These are phyloP conservation scores for Tortrix viridana DNA, from an alignment of 2,888 invertebrate genomes.

Conservation along the genomic window DNA sequence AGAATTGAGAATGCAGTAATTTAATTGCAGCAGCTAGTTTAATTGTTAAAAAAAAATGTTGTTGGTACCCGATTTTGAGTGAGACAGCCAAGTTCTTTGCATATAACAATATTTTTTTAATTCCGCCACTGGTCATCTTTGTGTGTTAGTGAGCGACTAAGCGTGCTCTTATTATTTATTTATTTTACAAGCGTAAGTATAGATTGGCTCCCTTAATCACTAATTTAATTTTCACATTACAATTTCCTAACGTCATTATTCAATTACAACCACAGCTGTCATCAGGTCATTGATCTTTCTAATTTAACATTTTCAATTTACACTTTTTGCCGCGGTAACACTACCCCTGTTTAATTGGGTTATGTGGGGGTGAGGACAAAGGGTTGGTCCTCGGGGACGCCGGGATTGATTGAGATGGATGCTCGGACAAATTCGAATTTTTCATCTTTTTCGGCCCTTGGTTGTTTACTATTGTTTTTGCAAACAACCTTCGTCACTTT, in stretches of 20 bases:
- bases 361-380: slow-evolving; percentile 69
- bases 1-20: no score
- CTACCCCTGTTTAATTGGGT: slow-evolving; percentile 79
- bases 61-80: no score
- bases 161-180: no score
- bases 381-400: slow-evolving; percentile 77
- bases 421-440: slow-evolving; percentile 74
- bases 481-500: slow-evolving; percentile 27
- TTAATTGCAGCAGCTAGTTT: no score
- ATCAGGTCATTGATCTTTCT: slow-evolving; percentile 40
- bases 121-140: no score
- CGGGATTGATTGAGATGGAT: slow-evolving; percentile 81
- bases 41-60: no score
- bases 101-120: no score
- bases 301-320: slow-evolving; percentile 78
- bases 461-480: slow-evolving; percentile 51
- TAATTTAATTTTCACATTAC: not conserved
- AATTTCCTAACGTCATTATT: slow-evolving; percentile 10
- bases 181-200: no score
- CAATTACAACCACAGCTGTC: slow-evolving; percentile 30
- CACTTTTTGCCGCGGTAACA: slow-evolving; percentile 68
- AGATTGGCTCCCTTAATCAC: no score
- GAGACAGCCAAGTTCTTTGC: no score
- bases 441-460: slow-evolving; percentile 56
- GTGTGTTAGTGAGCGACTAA: no score